Evolutionary conservation across 1,140 invertebrate species (phyloP).

Genomic region (Stegodyphus mimosarum): DNA sequence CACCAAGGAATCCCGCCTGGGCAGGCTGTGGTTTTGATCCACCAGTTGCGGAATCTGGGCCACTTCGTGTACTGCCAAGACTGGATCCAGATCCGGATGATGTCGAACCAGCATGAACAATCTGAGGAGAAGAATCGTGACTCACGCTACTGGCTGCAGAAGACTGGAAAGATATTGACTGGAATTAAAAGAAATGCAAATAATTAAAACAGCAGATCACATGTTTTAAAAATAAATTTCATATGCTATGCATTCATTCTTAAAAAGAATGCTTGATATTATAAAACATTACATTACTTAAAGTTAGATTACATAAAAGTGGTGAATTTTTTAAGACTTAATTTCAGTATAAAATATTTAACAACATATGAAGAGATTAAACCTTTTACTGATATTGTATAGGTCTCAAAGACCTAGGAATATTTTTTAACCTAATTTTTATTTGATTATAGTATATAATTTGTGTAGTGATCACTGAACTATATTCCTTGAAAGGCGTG

Average conservation of each 20-base stretch:
- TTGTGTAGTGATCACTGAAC: too few relatives aligned
- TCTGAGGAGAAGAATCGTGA: constrained; percentile 70
- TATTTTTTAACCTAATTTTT: too few relatives aligned
- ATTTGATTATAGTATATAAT: too few relatives aligned
- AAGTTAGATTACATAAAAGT: not conserved
- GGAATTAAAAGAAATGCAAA: constrained; percentile 58
- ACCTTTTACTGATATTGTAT: too few relatives aligned
- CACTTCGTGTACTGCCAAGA: constrained; percentile 65
- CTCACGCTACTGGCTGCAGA: constrained; percentile 77
- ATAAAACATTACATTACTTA: not conserved
- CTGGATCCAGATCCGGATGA: constrained; percentile 59
- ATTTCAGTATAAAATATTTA: too few relatives aligned
- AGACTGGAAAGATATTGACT: constrained; percentile 65
- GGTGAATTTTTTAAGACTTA: not conserved
- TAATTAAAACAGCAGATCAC: constrained; percentile 29
- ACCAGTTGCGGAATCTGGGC: constrained; percentile 67
- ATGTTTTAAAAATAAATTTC: too few relatives aligned
- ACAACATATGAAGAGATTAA: too few relatives aligned
- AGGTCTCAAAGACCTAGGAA: too few relatives aligned
- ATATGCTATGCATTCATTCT: too few relatives aligned
- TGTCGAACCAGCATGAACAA: constrained; percentile 58
- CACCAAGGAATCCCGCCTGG: constrained; percentile 74
- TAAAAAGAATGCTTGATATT: too few relatives aligned
- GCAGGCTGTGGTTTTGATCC: constrained; percentile 69
- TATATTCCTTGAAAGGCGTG: too few relatives aligned